Evolutionary conservation across 2,888 invertebrate genomes (phyloP).

Genomic region (Idaea aversata): DNA sequence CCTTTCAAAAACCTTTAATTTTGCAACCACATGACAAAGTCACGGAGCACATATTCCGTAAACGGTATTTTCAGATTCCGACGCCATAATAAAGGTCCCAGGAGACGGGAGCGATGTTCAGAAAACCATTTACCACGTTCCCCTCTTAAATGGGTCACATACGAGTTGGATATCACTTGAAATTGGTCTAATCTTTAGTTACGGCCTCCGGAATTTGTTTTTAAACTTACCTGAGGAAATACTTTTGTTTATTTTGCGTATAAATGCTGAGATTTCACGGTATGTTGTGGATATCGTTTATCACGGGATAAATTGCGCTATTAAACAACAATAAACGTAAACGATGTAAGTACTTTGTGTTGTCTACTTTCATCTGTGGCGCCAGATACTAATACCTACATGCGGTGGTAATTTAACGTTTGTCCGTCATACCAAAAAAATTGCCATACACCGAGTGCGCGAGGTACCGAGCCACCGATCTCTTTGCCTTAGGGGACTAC

Average conservation of each 20-base stretch:
- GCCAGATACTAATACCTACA: not conserved
- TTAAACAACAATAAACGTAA: not conserved
- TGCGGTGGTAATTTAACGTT: not conserved
- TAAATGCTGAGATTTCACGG: not conserved
- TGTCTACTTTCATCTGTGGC: not conserved
- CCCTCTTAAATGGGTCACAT: conserved; percentile 52
- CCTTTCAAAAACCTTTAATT: conserved; percentile 20
- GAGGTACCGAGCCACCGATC: conserved; percentile 16
- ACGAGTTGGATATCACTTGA: conserved; percentile 52
- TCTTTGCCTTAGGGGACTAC: conserved; percentile 21
- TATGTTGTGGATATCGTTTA: conserved; percentile 8
- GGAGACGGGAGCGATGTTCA: conserved; percentile 48
- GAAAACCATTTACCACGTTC: conserved; percentile 57
- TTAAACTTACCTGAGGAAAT: conserved; percentile 33
- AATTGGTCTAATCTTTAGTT: conserved; percentile 67
- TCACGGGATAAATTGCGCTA: conserved; percentile 2
- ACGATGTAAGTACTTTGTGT: not conserved
- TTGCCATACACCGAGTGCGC: conserved; percentile 13
- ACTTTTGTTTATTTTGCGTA: conserved; percentile 19
- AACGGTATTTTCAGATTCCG: conserved; percentile 34
- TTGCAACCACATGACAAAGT: conserved; percentile 23
- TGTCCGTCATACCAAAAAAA: conserved; percentile 3
- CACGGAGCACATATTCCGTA: conserved; percentile 24
- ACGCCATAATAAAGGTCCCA: conserved; percentile 39
- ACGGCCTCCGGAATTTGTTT: conserved; percentile 52